Evolutionary conservation across 2,888 invertebrate species (phyloP).

Genomic region (Eutolmus rufibarbis): DNA sequence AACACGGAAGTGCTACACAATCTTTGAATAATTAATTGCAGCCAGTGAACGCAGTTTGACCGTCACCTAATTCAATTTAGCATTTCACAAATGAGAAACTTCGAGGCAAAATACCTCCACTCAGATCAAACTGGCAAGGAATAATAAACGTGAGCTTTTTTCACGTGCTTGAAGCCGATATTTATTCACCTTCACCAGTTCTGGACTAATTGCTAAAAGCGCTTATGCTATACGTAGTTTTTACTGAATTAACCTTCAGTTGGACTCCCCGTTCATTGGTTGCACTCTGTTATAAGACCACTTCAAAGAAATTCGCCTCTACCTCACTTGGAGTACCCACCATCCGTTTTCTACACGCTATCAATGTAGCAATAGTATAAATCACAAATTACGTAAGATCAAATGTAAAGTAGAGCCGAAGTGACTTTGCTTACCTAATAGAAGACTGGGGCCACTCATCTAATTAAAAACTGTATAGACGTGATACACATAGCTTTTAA

Average conservation of each 20-base stretch:
- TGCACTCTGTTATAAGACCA: not conserved
- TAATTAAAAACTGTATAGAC: not conserved
- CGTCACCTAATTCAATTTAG: not conserved
- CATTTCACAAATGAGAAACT: not conserved
- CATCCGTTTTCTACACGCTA: not conserved
- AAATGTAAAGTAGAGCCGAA: not conserved
- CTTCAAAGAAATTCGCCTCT: not conserved
- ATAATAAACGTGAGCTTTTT: not conserved
- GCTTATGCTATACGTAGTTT: not conserved
- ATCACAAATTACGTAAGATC: not conserved
- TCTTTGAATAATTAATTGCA: not conserved
- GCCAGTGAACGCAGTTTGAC: not conserved
- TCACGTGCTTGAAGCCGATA: not conserved
- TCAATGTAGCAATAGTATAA: not conserved
- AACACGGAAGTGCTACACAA: not conserved
- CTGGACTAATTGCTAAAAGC: not conserved
- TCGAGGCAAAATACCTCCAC: not conserved
- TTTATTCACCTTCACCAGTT: not conserved
- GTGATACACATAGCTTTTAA: too few relatives aligned
- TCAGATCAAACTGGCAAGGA: not conserved
- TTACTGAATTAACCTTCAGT: not conserved
- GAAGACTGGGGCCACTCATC: not conserved
- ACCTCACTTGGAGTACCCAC: not conserved
- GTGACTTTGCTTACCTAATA: not conserved
- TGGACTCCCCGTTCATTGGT: not conserved